A percentile compares a stretch with the other conserved stretches of the same genome.
phyloP scores from a whole-genome alignment of 1,140 invertebrate species.

The Lethrus apterus region DNA sequence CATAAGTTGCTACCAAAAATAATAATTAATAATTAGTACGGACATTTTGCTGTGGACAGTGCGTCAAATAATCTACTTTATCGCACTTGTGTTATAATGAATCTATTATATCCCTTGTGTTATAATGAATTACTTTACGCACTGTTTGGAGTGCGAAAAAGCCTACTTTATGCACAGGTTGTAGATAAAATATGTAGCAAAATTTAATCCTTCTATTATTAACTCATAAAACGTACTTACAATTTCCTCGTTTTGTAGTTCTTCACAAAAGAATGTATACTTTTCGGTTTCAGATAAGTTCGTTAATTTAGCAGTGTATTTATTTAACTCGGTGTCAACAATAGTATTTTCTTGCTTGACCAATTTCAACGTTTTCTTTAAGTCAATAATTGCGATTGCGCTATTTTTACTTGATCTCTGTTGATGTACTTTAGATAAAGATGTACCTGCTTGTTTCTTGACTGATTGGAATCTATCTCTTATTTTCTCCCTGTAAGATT shows the following conservation, averaged over 20 bases:
- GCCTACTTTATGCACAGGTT: too few relatives aligned
- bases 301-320: not conserved
- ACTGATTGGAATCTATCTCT: constrained; percentile 24
- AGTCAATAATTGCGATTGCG: not conserved
- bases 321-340: not conserved
- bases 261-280: constrained; percentile 17
- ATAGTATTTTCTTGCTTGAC: constrained; percentile 13
- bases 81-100: too few relatives aligned
- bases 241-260: not conserved
- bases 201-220: too few relatives aligned
- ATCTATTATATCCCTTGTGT: too few relatives aligned
- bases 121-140: too few relatives aligned
- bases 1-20: too few relatives aligned
- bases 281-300: not conserved
- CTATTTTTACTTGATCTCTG: not conserved
- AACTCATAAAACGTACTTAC: too few relatives aligned
- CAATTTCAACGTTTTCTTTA: constrained; percentile 8
- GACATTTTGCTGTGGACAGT: too few relatives aligned
- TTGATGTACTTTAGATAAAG: not conserved
- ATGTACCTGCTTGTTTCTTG: constrained; percentile 20
- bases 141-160: too few relatives aligned
- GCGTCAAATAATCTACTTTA: too few relatives aligned
- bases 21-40: too few relatives aligned
- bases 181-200: too few relatives aligned
- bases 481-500: constrained; percentile 24